Conservation (phyloP, 2,113 vertebrate species). For the Notiomystis cincta region DNA sequence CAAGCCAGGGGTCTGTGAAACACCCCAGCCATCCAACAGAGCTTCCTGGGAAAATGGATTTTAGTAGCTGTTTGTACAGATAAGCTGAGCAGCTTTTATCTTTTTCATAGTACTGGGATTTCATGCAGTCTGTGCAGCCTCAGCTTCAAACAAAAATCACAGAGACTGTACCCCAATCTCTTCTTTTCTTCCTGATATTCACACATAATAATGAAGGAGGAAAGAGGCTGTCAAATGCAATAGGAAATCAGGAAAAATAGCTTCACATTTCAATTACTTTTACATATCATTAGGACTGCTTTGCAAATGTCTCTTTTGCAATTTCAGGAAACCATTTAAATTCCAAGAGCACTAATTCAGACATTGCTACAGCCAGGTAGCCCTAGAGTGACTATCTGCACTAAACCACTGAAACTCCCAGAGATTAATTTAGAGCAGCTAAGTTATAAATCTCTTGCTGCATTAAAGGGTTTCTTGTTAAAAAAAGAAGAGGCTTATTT, state of each 20-base stretch:
- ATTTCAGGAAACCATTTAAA: neutral
- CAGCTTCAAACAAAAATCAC: neutral
- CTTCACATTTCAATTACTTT: slow-evolving; percentile 1
- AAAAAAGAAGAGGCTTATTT: neutral
- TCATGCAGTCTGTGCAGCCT: neutral
- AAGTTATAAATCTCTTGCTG: neutral
- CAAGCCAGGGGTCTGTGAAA: neutral
- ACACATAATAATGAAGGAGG: neutral
- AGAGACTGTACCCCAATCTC: neutral
- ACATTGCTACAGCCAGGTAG: neutral
- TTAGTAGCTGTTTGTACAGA: neutral
- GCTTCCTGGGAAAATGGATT: neutral
- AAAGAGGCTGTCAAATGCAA: neutral
- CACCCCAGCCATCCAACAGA: neutral
- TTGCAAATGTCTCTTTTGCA: neutral
- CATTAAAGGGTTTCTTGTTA: neutral
- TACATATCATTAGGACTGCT: neutral
- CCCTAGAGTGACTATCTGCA: neutral
- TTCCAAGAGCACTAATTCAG: neutral
- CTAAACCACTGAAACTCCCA: neutral
- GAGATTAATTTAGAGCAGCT: neutral
- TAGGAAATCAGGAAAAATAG: neutral
- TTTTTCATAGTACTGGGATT: neutral
- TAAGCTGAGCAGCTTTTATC: neutral
- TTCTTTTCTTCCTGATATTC: neutral